These are phyloP conservation scores for Osmerus mordax DNA, from an alignment of 2,113 vertebrate genomes.

Conservation along the genomic window DNA sequence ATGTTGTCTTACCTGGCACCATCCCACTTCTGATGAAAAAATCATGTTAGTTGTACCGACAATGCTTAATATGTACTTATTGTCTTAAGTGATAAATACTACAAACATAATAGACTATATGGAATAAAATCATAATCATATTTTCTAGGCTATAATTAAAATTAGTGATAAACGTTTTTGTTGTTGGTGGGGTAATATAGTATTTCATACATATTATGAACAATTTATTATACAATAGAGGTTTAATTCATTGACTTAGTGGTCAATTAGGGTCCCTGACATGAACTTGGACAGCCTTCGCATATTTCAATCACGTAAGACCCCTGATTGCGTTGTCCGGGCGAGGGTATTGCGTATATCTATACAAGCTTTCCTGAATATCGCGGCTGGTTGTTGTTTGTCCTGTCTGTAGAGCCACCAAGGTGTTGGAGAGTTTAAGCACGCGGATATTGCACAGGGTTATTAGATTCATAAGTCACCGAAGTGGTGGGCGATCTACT, in stretches of 20 bases:
- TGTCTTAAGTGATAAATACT: constrained; percentile 45
- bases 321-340: constrained; percentile 84
- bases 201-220: too few species aligned
- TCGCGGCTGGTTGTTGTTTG: constrained; percentile 81
- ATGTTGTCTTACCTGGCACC: constrained; percentile 72
- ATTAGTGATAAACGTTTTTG: constrained; percentile 24
- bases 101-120: constrained; percentile 22
- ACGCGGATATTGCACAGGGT: constrained; percentile 98
- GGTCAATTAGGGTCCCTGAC: constrained; percentile 53
- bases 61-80: constrained; percentile 52
- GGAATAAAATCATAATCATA: constrained; percentile 27
- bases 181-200: background rate
- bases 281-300: constrained; percentile 68
- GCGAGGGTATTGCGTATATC: constrained; percentile 86
- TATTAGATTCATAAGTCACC: constrained; percentile 99
- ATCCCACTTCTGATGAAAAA: constrained; percentile 48
- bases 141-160: constrained; percentile 49
- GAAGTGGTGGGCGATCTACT: constrained; percentile 99
- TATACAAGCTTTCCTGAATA: constrained; percentile 79
- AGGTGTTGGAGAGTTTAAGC: constrained; percentile 96
- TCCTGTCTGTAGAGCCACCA: constrained; percentile 82
- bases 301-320: constrained; percentile 90
- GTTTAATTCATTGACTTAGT: constrained; percentile 43
- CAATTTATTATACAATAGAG: constrained; percentile 21
- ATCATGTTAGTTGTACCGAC: constrained; percentile 38